Conservation (phyloP, 2,113 vertebrate genomes). For the Misgurnus anguillicaudatus region DNA sequence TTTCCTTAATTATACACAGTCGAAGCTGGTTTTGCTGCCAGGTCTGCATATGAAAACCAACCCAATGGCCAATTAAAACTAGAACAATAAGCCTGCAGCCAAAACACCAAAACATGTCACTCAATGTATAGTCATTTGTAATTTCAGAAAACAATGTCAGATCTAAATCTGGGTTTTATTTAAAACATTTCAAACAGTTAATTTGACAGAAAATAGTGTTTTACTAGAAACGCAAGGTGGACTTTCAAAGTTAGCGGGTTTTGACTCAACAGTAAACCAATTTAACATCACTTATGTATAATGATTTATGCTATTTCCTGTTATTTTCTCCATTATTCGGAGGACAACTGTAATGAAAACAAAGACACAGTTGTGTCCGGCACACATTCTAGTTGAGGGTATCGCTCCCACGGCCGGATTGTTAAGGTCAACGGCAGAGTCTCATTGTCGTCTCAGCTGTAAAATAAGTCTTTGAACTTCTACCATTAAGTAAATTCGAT, state of each 20-base stretch:
- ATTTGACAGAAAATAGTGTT: constrained; percentile 31
- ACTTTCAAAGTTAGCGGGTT: constrained; percentile 45
- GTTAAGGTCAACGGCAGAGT: constrained; percentile 33
- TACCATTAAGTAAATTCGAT: constrained; percentile 45
- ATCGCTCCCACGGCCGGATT: constrained; percentile 22
- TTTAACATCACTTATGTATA: neutral
- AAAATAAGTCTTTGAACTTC: constrained; percentile 42
- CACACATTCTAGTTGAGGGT: constrained; percentile 19
- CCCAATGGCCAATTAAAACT: too few species aligned
- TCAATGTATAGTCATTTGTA: too few species aligned
- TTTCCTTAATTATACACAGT: neutral
- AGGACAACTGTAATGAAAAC: constrained; percentile 29
- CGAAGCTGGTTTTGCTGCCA: too few species aligned
- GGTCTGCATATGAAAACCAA: too few species aligned
- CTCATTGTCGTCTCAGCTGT: constrained; percentile 32
- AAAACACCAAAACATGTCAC: too few species aligned
- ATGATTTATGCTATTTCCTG: constrained; percentile 14
- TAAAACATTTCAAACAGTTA: constrained; percentile 9
- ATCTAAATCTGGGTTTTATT: neutral
- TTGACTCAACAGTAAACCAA: constrained; percentile 43
- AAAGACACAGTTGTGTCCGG: constrained; percentile 12
- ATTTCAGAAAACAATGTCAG: neutral
- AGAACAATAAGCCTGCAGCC: too few species aligned
- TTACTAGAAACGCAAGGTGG: constrained; percentile 43
- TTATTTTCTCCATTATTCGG: constrained; percentile 21